Evolutionary conservation across 2,113 vertebrate genomes (phyloP), one percentile per base, ranked within the genome.

Genomic region (Perognathus longimembris): DNA sequence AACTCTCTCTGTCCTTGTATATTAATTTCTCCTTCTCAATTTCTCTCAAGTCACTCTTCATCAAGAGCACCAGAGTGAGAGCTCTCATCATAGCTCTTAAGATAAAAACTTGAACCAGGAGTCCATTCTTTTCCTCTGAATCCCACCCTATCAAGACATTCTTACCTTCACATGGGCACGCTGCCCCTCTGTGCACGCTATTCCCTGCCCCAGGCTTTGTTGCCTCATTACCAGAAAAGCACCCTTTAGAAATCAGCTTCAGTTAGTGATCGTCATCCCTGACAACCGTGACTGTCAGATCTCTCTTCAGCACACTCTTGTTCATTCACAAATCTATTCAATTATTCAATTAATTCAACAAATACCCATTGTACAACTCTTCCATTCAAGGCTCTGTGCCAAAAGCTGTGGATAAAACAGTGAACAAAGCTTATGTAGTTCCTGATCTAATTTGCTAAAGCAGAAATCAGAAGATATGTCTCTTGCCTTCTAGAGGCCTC

Each of bases 201-300:
- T 54, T 57, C 22, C 32, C 21, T 36, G 18, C 32, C 5, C 28
- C 3, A 36, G 30, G 42, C 59, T n/a, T 86, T 15, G 24, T 34
- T 57, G 12, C 20, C 50, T 18, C 40, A 57, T 82, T 21, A 57
- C 20, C 67, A 0, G 5, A 50, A 38, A 34, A 38, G 4, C 40
- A 38, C 15, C 30, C 77, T 80, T 93, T 38, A 84, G 38, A 81
- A 89, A 54, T 42, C 71, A 79, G 45, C 38, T 85, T 85, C 54
- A 22, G 18, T 86, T 61, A 70, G 34, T 6, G 32, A 28, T 63
- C 63, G 9, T 90, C 77, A 87, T 87, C 63, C 71, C 74, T 66
- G 59, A 75, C 3, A 85, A 61, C 70, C 38, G 4, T 66, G 40
- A 36, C 50, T 32, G 73, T 64, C 45, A 85, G 54, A 69, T 71